A percentile compares a stretch with the other conserved stretches of the same genome.
Evolutionary conservation across 2,113 vertebrate genomes (phyloP).

Genomic region (Ameiurus melas): DNA sequence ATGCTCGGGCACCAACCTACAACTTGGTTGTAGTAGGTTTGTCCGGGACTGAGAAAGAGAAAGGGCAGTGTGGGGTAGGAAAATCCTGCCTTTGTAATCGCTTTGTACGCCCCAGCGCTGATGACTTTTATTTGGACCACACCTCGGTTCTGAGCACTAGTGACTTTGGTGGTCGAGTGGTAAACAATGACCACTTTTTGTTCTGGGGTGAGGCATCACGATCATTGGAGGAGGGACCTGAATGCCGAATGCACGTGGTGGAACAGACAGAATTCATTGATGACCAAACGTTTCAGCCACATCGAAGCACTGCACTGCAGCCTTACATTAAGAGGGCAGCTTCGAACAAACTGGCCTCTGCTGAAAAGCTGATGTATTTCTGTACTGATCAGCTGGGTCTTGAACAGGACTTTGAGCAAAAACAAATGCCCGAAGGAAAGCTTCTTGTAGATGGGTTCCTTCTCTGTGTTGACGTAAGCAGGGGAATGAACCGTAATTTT

Average conservation of each 20-base stretch:
- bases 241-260: conserved; percentile 90
- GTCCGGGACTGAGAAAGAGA: conserved; percentile 97
- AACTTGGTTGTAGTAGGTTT: conserved; percentile 93
- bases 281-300: conserved; percentile 96
- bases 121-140: conserved; percentile 94
- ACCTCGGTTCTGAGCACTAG: conserved; percentile 98
- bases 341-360: conserved; percentile 90
- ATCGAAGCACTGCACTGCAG: conserved; percentile 93
- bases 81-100: conserved; percentile 98
- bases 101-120: conserved; percentile 90
- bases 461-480: conserved; percentile 90
- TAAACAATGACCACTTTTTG: conserved; percentile 98
- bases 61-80: conserved; percentile 93
- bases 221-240: conserved; percentile 85
- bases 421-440: conserved; percentile 98
- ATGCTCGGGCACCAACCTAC: conserved; percentile 91
- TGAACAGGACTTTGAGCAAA: conserved; percentile 99
- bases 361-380: conserved; percentile 99
- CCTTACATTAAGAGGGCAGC: conserved; percentile 96
- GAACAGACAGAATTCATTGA: conserved; percentile 99
- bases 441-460: conserved; percentile 90
- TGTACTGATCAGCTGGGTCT: conserved; percentile 97
- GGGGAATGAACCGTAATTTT: conserved; percentile 96
- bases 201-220: conserved; percentile 94
- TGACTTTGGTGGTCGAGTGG: conserved; percentile 95